Conservation (phyloP, 2,888 invertebrate species). For the Lamellibrachia columna region DNA sequence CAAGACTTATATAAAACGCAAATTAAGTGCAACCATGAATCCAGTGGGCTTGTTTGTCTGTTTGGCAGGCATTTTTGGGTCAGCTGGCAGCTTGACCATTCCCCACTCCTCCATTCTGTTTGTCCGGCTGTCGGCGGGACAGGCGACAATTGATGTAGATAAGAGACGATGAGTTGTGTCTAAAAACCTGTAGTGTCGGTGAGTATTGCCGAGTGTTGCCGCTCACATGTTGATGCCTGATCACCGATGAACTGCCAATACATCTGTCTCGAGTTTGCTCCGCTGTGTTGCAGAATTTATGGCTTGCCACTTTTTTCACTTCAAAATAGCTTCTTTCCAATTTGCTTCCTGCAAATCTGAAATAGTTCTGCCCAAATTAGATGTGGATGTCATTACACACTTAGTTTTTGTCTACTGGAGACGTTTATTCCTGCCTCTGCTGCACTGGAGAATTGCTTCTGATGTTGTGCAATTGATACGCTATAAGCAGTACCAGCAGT, state of each 20-base stretch:
- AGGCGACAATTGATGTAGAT: constrained; percentile 6
- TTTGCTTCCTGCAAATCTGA: constrained; percentile 16
- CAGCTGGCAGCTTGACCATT: background rate
- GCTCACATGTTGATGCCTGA: constrained; percentile 1
- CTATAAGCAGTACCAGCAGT: background rate
- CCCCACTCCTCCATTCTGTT: background rate
- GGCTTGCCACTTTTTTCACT: background rate
- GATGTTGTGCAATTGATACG: background rate
- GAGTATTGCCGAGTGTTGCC: constrained; percentile 16
- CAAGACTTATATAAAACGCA: background rate
- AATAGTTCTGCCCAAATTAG: background rate
- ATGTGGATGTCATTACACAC: background rate
- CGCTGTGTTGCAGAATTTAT: background rate
- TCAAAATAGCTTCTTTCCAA: background rate
- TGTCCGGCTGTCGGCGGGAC: background rate
- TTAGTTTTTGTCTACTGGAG: background rate
- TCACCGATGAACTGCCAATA: background rate
- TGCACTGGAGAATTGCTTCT: background rate
- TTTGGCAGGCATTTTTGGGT: background rate
- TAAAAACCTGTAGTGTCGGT: background rate
- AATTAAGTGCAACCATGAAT: background rate
- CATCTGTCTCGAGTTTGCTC: background rate
- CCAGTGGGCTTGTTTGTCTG: background rate
- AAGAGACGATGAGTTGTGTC: constrained; percentile 12
- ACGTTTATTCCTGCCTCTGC: background rate